These are phyloP conservation scores for Ageneiosus marmoratus DNA, from an alignment of 2,113 vertebrate genomes.

Conservation along the genomic window DNA sequence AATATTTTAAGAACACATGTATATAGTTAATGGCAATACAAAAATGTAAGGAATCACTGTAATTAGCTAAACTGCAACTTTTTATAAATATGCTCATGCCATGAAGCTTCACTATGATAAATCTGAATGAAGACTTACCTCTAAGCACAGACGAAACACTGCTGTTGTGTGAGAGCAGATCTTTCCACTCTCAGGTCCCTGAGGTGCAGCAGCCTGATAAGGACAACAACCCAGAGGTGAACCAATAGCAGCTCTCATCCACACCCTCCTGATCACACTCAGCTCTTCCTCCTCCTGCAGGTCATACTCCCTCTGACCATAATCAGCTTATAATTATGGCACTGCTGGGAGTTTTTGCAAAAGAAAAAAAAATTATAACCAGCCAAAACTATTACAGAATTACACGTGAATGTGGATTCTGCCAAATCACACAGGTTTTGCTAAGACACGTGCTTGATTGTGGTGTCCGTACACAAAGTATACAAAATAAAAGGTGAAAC, in stretches of 20 bases:
- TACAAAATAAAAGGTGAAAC: too few relatives aligned
- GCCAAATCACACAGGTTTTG: not conserved
- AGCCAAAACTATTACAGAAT: not conserved
- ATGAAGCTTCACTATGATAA: not conserved
- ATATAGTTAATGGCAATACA: not conserved
- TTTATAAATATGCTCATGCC: not conserved
- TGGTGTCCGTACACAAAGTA: too few relatives aligned
- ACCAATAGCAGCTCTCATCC: slow-evolving; percentile 6
- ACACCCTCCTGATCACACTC: slow-evolving; percentile 8
- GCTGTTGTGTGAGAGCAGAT: not conserved
- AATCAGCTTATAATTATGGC: slow-evolving; percentile 19
- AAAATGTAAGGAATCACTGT: not conserved
- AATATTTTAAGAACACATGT: not conserved
- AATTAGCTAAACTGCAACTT: not conserved
- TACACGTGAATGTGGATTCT: not conserved
- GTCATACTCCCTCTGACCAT: not conserved
- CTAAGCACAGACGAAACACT: slow-evolving; percentile 8
- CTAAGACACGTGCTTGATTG: not conserved
- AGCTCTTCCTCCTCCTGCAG: not conserved
- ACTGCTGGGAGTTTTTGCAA: not conserved
- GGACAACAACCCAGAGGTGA: slow-evolving; percentile 13
- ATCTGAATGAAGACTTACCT: slow-evolving; percentile 20
- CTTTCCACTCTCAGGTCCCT: slow-evolving; percentile 28
- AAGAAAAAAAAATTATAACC: not conserved
- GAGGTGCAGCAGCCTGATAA: not conserved